Evolutionary conservation across 2,888 invertebrate genomes (phyloP), one percentile per base, ranked within the genome.

Genomic region (Melanargia galathea): DNA sequence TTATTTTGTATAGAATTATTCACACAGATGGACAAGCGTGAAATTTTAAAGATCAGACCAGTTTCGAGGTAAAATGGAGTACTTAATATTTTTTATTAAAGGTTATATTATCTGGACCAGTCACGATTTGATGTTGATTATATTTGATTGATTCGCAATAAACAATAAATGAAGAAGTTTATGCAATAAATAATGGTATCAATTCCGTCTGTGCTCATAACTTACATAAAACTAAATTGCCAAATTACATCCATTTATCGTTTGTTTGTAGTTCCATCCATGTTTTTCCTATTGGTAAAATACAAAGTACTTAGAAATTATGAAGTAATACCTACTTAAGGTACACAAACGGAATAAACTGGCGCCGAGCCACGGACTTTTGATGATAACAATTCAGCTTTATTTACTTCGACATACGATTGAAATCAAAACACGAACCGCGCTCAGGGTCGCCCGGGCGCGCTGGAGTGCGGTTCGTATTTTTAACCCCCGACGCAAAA

Each of bases 11-110:
- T 33, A 33, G 16, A 33, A 51, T 33, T 33, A 51, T 33, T 51
- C 51, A 33, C 11, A 51, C 18, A 33, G 20, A 51, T 18, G 51
- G 51, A 51, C 33, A 18, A 33, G 51, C 51, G 51, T 51, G 51
- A 51, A 51, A 51, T 51, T 30, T 8, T 51, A 33, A 33, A 30
- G 30, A 51, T 51, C 16, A 33, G 33, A 20, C 20, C 51, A 51
- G 33, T 33, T 51, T 20, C 20, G 51, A 30, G 16, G 33, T 33
- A 33, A 51, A 51, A 13, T 51, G 51, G 51, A 11, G 51, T 51
- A 51, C 20, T 51, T 33, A 6, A 0, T 30, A 30, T 6, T 8
- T 30, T 30, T 30, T 30, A 30, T 51, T 18, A 33, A 33, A 33
- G 33, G 33, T 51, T 33, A 51, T 5, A 18, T 33, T 30, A 48